These are phyloP conservation scores for Orientallactaga sibirica DNA, from an alignment of 2,797 vertebrate species.

Conservation along the genomic window DNA sequence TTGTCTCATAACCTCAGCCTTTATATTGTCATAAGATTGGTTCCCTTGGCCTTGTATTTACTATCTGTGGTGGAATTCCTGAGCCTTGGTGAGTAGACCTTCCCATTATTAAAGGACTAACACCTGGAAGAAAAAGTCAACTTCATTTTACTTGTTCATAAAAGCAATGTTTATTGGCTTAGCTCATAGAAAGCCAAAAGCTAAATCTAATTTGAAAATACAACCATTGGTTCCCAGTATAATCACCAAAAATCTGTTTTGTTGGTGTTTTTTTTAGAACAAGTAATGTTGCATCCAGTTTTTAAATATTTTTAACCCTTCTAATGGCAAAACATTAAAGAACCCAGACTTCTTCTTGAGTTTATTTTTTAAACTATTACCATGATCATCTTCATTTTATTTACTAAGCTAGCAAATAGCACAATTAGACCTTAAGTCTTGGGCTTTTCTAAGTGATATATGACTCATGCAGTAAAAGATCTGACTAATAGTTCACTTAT, in stretches of 20 bases:
- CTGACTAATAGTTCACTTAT: not conserved
- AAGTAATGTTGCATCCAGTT: not conserved
- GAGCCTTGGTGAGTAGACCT: not conserved
- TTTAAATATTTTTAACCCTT: conserved; percentile 14
- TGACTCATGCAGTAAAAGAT: not conserved
- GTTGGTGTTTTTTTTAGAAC: not conserved
- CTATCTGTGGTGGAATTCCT: not conserved
- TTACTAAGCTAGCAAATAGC: not conserved
- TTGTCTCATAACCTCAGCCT: not conserved
- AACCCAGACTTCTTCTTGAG: not conserved
- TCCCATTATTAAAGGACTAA: not conserved
- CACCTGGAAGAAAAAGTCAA: conserved; percentile 11
- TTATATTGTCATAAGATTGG: not conserved
- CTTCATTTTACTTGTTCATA: conserved; percentile 29
- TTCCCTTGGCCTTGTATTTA: not conserved
- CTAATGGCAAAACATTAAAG: not conserved
- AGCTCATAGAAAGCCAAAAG: not conserved
- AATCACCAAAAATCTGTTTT: not conserved
- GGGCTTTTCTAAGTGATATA: not conserved
- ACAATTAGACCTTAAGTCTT: not conserved
- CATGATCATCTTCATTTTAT: conserved; percentile 7
- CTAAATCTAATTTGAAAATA: conserved; percentile 48
- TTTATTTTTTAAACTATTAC: conserved; percentile 1
- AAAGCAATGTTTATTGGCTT: not conserved
- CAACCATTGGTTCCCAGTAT: not conserved